A percentile compares a stretch with the other conserved stretches of the same genome.
Evolutionary conservation across 2,888 invertebrate species (phyloP).

Genomic region (Piscicola geometra): DNA sequence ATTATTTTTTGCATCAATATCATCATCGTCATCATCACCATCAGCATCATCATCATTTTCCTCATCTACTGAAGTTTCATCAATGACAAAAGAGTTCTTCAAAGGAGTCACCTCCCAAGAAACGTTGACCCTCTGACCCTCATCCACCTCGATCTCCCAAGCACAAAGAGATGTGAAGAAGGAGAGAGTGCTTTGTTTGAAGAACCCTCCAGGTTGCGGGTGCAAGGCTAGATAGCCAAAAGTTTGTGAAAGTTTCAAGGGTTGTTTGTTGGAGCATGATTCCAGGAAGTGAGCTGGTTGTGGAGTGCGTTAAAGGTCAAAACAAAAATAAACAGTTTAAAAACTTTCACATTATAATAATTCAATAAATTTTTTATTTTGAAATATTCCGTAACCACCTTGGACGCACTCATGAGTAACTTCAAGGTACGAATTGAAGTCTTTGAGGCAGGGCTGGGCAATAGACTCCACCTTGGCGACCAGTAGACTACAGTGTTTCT

Average conservation of each 20-base stretch:
- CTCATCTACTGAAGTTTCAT: neutral
- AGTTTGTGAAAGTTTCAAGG: too few relatives aligned
- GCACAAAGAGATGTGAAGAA: neutral
- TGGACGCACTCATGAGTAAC: conserved; percentile 41
- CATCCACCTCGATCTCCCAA: neutral
- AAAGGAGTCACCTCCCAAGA: neutral
- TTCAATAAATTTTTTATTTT: too few relatives aligned
- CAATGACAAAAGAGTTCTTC: neutral
- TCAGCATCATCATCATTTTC: conserved; percentile 1
- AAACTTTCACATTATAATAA: neutral
- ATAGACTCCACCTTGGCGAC: conserved; percentile 42
- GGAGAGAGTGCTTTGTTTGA: too few relatives aligned
- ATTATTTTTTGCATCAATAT: neutral
- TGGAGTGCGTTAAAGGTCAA: neutral
- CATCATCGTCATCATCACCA: neutral
- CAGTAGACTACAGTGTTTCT: conserved; percentile 37
- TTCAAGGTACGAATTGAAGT: conserved; percentile 43
- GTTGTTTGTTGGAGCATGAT: neutral
- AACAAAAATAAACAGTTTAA: neutral
- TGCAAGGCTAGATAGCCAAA: too few relatives aligned
- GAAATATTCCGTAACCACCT: too few relatives aligned
- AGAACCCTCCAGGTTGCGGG: too few relatives aligned
- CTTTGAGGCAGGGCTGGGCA: conserved; percentile 43
- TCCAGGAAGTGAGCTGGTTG: neutral
- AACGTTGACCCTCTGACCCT: conserved; percentile 1